Evolutionary conservation across 2,113 vertebrate species (phyloP).

Genomic region (Ibidorhyncha struthersii): DNA sequence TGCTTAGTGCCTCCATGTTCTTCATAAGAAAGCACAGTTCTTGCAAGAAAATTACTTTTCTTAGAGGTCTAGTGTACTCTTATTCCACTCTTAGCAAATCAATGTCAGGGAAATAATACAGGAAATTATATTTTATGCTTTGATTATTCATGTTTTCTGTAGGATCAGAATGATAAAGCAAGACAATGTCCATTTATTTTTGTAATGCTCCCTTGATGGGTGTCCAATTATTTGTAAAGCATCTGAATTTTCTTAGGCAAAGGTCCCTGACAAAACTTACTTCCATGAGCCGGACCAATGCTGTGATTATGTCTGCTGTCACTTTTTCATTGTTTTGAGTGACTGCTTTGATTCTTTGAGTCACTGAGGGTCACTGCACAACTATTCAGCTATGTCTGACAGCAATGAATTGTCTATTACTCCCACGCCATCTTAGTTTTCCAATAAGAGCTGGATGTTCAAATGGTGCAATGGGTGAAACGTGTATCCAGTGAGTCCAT

Average conservation of each 20-base stretch:
- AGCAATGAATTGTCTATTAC: background rate
- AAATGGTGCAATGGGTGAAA: background rate
- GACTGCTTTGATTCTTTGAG: background rate
- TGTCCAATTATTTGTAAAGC: background rate
- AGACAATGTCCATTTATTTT: background rate
- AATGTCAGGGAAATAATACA: background rate
- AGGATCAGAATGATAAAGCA: background rate
- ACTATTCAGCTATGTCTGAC: background rate
- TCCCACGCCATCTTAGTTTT: background rate
- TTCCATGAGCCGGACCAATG: background rate
- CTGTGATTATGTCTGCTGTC: background rate
- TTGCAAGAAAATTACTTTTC: background rate
- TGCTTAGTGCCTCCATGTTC: background rate
- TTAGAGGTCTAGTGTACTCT: background rate
- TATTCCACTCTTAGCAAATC: background rate
- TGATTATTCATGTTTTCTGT: background rate
- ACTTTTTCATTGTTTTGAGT: background rate
- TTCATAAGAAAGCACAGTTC: background rate
- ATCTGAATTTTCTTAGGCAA: background rate
- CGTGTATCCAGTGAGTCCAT: background rate
- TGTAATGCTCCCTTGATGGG: background rate
- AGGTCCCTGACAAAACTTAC: background rate
- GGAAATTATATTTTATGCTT: background rate
- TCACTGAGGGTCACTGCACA: background rate
- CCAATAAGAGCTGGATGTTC: background rate